Base-by-base conservation (phyloP, 1,140 invertebrate genomes). In the Mactra quadrangularis region DNA sequence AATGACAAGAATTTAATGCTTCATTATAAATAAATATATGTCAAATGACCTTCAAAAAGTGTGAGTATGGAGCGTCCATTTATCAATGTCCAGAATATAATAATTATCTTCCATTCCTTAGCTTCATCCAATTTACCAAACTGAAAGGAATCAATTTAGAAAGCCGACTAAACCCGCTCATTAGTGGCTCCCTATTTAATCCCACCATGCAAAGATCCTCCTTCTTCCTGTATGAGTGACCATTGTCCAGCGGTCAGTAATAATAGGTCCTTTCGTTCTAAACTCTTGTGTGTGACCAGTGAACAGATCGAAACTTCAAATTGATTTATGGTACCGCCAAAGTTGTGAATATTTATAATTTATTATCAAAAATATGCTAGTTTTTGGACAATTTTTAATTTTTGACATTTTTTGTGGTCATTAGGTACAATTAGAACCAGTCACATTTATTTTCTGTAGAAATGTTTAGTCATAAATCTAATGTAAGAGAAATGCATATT, bases 181-280 rank as follows among this genome's bases (percentile, higher is more conserved):
- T 76, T 76, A 76, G 74, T 57, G 22, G 35, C 38, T 35, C 27
- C 31, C 74, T 35, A 33, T 76, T 35, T 60, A 45, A 33, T 62
- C 74, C 74, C 74, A 76, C 74, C 62, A 76, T 76, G 59, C 74
- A 76, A 45, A n/a, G 47, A 3, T 62, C 55, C 74, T 62, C 59
- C 59, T 57, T 25, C 74, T 76, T 76, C 74, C 74, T 76, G 74
- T 60, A 68, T 68, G 31, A 68, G 22, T 41, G 45, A 1, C 41
- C 38, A 68, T 25, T 47, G 41, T 68, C 41, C 38, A 68, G 38
- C 45, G 64, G 64, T 68, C 64, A 68, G 45, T 25, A 13, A 68
- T 68, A 29, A 68, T 45, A n/a, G 45, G 3, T 68, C 64, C 45
- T 31, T 41, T 31, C n/a, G 64, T 50, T 41, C 41, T 7, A 47